Percentiles rank a stretch among this genome's conserved stretches.
Evolutionary conservation across 2,888 invertebrate genomes (phyloP).

Genomic region (Elaeidobius kamerunicus): DNA sequence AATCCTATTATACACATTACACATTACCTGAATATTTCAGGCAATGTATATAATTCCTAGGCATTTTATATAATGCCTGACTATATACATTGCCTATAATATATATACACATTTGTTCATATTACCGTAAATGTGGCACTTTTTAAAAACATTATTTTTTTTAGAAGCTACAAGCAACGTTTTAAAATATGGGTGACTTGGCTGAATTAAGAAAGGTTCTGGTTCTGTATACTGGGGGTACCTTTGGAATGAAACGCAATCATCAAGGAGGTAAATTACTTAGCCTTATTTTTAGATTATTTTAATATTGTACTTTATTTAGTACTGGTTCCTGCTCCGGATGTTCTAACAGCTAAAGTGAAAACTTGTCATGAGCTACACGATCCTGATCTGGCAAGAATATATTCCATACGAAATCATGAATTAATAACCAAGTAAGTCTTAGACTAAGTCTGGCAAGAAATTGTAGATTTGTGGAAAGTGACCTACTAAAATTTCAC

Average conservation of each 20-base stretch:
- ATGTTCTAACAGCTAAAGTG: constrained; percentile 67
- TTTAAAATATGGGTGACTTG: constrained; percentile 14
- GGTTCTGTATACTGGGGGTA: constrained; percentile 94
- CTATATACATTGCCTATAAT: too few relatives aligned
- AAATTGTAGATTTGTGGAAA: too few relatives aligned
- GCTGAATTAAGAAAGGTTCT: constrained; percentile 55
- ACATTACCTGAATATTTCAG: too few relatives aligned
- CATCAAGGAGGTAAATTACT: constrained; percentile 66
- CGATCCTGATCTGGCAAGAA: constrained; percentile 51
- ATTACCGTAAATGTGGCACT: too few relatives aligned
- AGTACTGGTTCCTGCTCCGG: constrained; percentile 74
- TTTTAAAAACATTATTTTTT: too few relatives aligned
- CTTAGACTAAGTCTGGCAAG: too few relatives aligned
- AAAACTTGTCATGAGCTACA: constrained; percentile 81
- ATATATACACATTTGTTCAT: too few relatives aligned
- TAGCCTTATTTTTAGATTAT: neutral
- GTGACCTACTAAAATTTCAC: too few relatives aligned
- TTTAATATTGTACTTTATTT: constrained; percentile 31
- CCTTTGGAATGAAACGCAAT: constrained; percentile 91
- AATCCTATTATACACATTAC: too few relatives aligned
- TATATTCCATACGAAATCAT: constrained; percentile 23
- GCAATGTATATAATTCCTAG: too few relatives aligned
- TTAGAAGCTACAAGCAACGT: neutral
- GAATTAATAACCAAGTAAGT: constrained; percentile 26
- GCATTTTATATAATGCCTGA: too few relatives aligned